Evolutionary conservation across 2,113 vertebrate genomes (phyloP).

Genomic region (Holacanthus passer): DNA sequence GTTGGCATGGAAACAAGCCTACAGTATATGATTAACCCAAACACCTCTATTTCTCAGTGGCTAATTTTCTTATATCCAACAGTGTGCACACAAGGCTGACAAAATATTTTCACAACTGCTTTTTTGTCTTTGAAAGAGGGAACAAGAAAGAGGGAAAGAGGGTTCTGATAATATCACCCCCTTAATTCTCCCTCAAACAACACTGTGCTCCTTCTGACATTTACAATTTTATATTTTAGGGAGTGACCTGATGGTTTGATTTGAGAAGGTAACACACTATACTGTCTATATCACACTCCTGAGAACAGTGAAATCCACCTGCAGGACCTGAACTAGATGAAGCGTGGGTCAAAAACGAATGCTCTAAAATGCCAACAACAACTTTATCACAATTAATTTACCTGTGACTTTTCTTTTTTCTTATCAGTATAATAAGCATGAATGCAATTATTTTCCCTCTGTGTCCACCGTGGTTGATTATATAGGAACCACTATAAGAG

Average conservation of each 20-base stretch:
- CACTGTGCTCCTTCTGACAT: not conserved
- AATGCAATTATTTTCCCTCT: not conserved
- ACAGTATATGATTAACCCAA: conserved; percentile 65
- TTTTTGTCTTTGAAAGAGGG: conserved; percentile 4
- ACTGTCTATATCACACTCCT: not conserved
- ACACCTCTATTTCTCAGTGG: conserved; percentile 55
- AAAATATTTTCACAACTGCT: conserved; percentile 38
- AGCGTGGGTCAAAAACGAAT: not conserved
- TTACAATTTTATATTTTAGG: not conserved
- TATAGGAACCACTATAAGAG: not conserved
- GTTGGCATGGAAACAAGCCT: conserved; percentile 81
- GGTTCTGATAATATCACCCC: not conserved
- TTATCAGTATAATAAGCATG: not conserved
- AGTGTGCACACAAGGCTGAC: conserved; percentile 20
- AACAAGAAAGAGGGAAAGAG: not conserved
- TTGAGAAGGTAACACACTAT: not conserved
- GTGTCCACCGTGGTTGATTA: not conserved
- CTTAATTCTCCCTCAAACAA: not conserved
- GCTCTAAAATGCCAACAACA: conserved; percentile 7
- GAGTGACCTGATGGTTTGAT: not conserved
- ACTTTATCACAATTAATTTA: conserved; percentile 6
- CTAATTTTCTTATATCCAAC: conserved; percentile 50
- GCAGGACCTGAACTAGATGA: not conserved
- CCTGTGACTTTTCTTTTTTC: not conserved
- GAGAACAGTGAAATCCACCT: not conserved